phyloP scores from a whole-genome alignment of 92 coral and sea anemone species.

The Muricea muricata region DNA sequence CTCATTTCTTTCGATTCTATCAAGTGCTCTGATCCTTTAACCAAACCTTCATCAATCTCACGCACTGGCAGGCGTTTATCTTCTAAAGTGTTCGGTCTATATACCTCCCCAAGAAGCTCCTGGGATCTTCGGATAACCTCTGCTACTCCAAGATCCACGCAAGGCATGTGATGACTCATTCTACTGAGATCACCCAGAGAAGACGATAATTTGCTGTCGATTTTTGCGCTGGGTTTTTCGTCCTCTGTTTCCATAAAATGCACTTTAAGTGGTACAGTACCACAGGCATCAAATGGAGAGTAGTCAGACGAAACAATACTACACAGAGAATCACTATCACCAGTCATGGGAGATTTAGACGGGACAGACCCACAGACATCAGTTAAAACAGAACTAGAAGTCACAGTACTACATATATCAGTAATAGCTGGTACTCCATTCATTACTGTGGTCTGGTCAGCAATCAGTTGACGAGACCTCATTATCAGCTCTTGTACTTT shows the following conservation, averaged over 20 bases:
- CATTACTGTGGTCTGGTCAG: not conserved
- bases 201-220: not conserved
- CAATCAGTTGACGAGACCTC: slow-evolving; percentile 16
- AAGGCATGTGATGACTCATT: not conserved
- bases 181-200: not conserved
- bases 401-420: not conserved
- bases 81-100: not conserved
- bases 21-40: slow-evolving; percentile 3
- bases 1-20: not conserved
- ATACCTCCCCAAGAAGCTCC: slow-evolving; percentile 17
- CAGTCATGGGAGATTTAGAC: not conserved
- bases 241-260: not conserved
- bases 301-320: not conserved
- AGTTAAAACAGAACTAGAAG: not conserved
- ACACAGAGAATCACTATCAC: not conserved
- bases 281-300: not conserved
- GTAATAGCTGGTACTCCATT: not conserved
- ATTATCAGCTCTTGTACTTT: not conserved
- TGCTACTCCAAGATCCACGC: not conserved
- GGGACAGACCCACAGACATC: not conserved
- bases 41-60: not conserved
- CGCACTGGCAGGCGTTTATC: not conserved
- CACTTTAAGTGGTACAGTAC: not conserved
- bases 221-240: not conserved
- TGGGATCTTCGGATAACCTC: slow-evolving; percentile 21